Evolutionary conservation across 2,113 vertebrate species (phyloP), one percentile per base, ranked within the genome.

Genomic region (Mohoua ochrocephala): DNA sequence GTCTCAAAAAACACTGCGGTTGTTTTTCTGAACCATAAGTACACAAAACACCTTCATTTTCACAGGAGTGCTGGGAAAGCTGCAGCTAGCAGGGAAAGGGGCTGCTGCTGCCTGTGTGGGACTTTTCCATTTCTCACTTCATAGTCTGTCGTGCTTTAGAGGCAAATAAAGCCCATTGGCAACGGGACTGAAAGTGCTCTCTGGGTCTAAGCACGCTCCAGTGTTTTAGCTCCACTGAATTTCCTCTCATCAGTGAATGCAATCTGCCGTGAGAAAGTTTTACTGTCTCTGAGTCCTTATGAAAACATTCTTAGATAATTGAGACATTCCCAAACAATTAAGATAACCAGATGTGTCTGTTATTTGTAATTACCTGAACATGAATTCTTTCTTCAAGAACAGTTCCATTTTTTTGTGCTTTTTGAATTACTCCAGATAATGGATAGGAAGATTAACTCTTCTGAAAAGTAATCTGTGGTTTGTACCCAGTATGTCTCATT

Each of bases 281-380:
- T 97, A 98, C 97, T 98, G 97, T 98, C 96, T 98, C 95, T 35
- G 86, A 97, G 96, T 98, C 97, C 85, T 96, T 97, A 97, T 86
- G 97, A 98, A 98, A 98, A 98, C 97, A 97, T 98, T 97, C 96
- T 95, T 96, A 83, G 97, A 96, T 98, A 98, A 98, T 98, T 98
- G 97, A 98, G 97, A 98, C 98, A 97, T 98, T 98, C 97, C 97
- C 97, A 98, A 98, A 98, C 98, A 98, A 98, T 98, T 98, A 98
- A 98, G 97, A 98, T 98, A 98, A 97, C 97, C 97, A 98, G 98
- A 98, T 98, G 98, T 94, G 92, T 98, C 98, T 97, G 96, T 98
- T 98, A 98, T 98, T 98, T 98, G 97, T 98, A 98, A 98, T 98
- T 98, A 98, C 98, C 97, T 98, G 98, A 98, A 98, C 97, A 97